phyloP scores from a whole-genome alignment of 2,888 invertebrate genomes.

The Brenthis daphne region DNA sequence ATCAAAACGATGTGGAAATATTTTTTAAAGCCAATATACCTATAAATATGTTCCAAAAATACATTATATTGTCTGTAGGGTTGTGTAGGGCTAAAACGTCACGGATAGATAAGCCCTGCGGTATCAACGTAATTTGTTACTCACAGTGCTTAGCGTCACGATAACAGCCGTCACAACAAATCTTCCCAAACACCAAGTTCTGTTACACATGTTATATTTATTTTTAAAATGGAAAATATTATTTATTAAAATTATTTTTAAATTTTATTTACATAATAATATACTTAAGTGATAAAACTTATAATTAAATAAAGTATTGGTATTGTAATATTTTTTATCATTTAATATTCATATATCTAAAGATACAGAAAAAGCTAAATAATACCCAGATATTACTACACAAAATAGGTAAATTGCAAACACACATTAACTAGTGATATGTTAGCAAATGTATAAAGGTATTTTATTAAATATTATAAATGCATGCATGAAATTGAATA shows the following conservation, averaged over 20 bases:
- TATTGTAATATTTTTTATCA: not conserved
- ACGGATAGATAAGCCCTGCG: slow-evolving; percentile 42
- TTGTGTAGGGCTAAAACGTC: slow-evolving; percentile 24
- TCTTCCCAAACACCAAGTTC: slow-evolving; percentile 30
- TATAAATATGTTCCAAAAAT: no score
- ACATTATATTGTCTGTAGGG: slow-evolving; percentile 8
- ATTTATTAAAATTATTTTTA: not conserved
- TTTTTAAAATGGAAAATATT: slow-evolving; percentile 4
- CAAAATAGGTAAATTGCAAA: no score
- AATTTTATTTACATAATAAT: not conserved
- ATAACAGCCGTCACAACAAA: slow-evolving; percentile 40
- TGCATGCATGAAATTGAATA: slow-evolving; percentile 12
- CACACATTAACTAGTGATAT: not conserved
- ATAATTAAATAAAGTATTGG: not conserved
- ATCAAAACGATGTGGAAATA: no score
- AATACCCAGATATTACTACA: no score
- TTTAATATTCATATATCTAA: no score
- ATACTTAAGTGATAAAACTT: not conserved
- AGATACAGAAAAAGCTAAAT: not conserved
- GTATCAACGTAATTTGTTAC: slow-evolving; percentile 62
- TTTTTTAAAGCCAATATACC: no score
- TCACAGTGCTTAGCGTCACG: slow-evolving; percentile 48
- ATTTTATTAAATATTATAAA: not conserved
- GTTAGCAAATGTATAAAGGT: not conserved
- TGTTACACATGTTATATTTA: not conserved